Base-by-base conservation (phyloP, 2,888 invertebrate genomes). In the Dinocampus coccinellae region DNA sequence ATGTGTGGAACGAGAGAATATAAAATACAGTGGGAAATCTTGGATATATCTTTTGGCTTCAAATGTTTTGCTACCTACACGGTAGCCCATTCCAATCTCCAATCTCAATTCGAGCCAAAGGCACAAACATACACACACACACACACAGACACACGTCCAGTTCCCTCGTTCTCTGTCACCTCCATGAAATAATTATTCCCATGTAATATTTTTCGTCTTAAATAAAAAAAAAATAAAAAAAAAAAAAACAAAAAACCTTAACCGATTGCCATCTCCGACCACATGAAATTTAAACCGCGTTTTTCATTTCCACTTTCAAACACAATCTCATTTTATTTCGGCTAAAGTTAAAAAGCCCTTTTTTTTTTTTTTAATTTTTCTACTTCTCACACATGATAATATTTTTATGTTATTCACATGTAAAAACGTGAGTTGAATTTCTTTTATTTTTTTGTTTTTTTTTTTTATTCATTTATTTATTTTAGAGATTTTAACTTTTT, bases 11-110 rank as follows among this genome's bases (percentile, higher is more conserved):
- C 64, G 52, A 58, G 53, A 53, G 61, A 61, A 69, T 69, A 63
- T 64, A 67, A 55, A 64, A 65, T 69, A 57, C 58, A 42, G 57
- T 65, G 47, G 47, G 47, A 47, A 47, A 47, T 20, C 47, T 47
- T 47, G 47, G 47, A 47, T 47, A 20, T 47, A n/a, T n/a, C n/a
- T 16, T 58, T 65, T 73, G 70, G 47, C 73, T 76, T 76, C 77
- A 73, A 76, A 75, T 64, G 47, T 57, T 70, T 55, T 53, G 69
- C 70, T 70, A 70, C 70, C 65, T 34, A 65, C 58, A 70, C 70
- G 24, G 70, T 70, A 70, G 70, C 70, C 16, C 64, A 29, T 65
- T 58, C 60, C 70, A 65, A 70, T 70, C 70, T 70, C 57, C 58
- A 65, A 65, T 70, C 70, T 70, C 9, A n/a, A 20, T 34, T 52